Percentiles rank a stretch among this genome's conserved stretches.
phyloP scores from a whole-genome alignment of 2,797 vertebrate genomes.

The Petrocephalus schoutedeni region DNA sequence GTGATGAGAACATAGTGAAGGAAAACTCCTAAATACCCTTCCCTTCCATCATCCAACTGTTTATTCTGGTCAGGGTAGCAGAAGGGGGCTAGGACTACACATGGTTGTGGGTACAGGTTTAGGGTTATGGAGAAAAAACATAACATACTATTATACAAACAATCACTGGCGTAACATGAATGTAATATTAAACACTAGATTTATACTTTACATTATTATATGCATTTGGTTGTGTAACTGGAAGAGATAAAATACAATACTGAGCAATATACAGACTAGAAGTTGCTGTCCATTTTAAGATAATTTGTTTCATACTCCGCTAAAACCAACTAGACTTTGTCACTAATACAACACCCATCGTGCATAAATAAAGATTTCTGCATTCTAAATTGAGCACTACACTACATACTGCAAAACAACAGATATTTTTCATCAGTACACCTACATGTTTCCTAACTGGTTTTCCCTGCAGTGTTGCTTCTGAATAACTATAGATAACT shows the following conservation, averaged over 20 bases:
- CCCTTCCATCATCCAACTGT: background rate
- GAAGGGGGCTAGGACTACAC: background rate
- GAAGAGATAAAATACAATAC: background rate
- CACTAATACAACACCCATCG: background rate
- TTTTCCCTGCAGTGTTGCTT: background rate
- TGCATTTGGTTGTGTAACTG: background rate
- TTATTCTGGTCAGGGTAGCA: background rate
- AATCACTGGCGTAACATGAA: background rate
- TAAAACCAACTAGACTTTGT: background rate
- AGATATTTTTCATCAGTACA: background rate
- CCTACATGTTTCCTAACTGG: background rate
- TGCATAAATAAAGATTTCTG: background rate
- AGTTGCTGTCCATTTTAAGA: background rate
- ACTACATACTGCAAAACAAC: background rate
- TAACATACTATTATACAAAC: background rate
- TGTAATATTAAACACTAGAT: background rate
- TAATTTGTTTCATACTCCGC: background rate
- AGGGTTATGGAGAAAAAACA: background rate
- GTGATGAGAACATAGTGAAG: slow-evolving; percentile 3
- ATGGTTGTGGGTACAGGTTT: background rate
- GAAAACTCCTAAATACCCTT: background rate
- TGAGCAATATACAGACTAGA: background rate
- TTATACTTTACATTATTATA: background rate
- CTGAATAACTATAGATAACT: background rate
- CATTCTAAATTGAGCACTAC: background rate